Evolutionary conservation across 2,888 invertebrate species (phyloP).

Genomic region (Gastracanthus pulcherrimus): DNA sequence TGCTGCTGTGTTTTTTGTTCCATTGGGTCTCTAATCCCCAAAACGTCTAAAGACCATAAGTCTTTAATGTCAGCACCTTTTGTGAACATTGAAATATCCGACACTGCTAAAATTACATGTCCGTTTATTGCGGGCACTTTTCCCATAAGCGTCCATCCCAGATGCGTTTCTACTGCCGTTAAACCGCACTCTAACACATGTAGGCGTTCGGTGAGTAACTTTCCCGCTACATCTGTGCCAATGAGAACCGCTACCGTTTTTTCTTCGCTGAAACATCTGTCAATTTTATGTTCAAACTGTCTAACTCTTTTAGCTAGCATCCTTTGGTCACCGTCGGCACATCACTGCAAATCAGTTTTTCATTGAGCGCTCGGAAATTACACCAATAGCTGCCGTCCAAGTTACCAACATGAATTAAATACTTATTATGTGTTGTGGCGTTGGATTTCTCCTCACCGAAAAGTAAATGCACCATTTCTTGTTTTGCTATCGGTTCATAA

Average conservation of each 20-base stretch:
- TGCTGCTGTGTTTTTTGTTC: constrained; percentile 57
- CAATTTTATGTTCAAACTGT: constrained; percentile 30
- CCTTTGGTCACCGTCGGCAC: neutral
- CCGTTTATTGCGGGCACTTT: constrained; percentile 40
- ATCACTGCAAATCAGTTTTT: neutral
- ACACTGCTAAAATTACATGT: constrained; percentile 14
- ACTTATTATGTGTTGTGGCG: neutral
- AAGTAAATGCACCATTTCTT: too few relatives aligned
- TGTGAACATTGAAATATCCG: constrained; percentile 51
- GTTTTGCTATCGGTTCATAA: neutral
- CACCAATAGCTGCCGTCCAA: neutral
- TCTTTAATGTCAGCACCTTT: constrained; percentile 58
- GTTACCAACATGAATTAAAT: neutral
- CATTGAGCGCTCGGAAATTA: neutral
- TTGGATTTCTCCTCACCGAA: neutral
- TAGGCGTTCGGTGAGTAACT: constrained; percentile 46
- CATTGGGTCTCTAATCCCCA: constrained; percentile 66
- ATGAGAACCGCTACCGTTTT: constrained; percentile 60
- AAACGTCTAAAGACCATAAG: constrained; percentile 66
- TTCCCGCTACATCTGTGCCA: constrained; percentile 46
- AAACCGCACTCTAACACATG: constrained; percentile 59
- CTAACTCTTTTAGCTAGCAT: constrained; percentile 41
- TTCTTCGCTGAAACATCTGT: constrained; percentile 19
- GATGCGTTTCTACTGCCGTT: constrained; percentile 61
- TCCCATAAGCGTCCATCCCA: constrained; percentile 65